Conservation (phyloP, 2,797 vertebrate genomes). For the Ptychadena robeensis region DNA sequence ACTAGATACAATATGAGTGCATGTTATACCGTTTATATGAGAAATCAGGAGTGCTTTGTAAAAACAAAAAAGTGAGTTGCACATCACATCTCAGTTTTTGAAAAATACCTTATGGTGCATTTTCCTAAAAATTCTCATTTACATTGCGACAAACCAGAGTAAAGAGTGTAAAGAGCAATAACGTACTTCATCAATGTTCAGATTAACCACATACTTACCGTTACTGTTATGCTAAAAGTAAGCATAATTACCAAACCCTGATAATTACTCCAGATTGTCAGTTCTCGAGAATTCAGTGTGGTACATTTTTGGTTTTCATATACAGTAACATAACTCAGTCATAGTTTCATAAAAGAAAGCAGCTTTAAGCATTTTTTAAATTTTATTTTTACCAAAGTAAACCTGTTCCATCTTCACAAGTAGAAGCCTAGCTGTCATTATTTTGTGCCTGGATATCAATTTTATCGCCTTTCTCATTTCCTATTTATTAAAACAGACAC, state of each 20-base stretch:
- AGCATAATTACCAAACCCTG: neutral
- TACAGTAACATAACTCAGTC: neutral
- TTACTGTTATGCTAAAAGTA: slow-evolving; percentile 1
- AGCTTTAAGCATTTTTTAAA: neutral
- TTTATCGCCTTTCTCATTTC: neutral
- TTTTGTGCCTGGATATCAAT: too few relatives aligned
- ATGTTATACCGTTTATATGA: neutral
- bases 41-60: neutral
- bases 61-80: neutral
- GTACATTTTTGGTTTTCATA: neutral
- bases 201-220: slow-evolving; percentile 50
- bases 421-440: neutral
- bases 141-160: neutral
- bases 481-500: neutral
- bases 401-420: neutral
- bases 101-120: slow-evolving; percentile 10
- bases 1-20: neutral
- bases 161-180: neutral
- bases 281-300: neutral
- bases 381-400: too few relatives aligned
- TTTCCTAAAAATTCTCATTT: neutral
- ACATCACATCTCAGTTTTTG: neutral
- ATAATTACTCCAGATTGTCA: neutral
- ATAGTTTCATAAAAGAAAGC: neutral
- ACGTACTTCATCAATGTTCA: slow-evolving; percentile 4